phyloP scores from a whole-genome alignment of 92 coral and sea anemone species.

The Palythoa caribaeorum region DNA sequence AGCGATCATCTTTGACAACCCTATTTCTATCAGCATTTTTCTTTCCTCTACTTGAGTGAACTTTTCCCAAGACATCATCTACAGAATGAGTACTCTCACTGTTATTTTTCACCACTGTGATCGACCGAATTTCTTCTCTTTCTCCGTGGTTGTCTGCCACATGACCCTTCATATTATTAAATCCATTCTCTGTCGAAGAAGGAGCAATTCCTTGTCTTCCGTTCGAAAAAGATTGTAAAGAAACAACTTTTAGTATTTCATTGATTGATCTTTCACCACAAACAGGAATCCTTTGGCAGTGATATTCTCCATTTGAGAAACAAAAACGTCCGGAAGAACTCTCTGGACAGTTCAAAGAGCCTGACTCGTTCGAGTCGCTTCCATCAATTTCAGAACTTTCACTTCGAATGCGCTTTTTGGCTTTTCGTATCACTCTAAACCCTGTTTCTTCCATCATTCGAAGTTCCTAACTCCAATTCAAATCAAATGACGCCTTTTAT shows the following conservation, averaged over 20 bases:
- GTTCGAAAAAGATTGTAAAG: slow-evolving; percentile 85
- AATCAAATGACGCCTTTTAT: background rate
- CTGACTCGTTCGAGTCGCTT: slow-evolving; percentile 39
- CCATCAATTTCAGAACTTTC: slow-evolving; percentile 65
- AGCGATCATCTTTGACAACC: slow-evolving; percentile 74
- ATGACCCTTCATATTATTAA: slow-evolving; percentile 48
- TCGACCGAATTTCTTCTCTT: slow-evolving; percentile 14
- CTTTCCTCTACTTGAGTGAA: slow-evolving; percentile 13
- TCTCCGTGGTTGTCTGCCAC: slow-evolving; percentile 32
- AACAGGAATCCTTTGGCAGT: slow-evolving; percentile 71
- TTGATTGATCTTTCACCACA: slow-evolving; percentile 83
- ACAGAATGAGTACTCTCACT: slow-evolving; percentile 17
- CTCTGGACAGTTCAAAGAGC: slow-evolving; percentile 5
- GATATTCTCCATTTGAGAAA: slow-evolving; percentile 46
- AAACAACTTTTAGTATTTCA: slow-evolving; percentile 87
- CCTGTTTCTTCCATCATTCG: slow-evolving; percentile 72
- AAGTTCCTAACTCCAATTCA: background rate
- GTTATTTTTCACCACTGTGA: background rate
- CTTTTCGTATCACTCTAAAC: slow-evolving; percentile 38
- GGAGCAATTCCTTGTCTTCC: slow-evolving; percentile 64
- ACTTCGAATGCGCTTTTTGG: slow-evolving; percentile 69
- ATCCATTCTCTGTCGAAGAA: slow-evolving; percentile 30
- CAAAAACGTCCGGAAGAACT: slow-evolving; percentile 32
- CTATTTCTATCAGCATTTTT: slow-evolving; percentile 7
- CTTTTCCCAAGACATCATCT: slow-evolving; percentile 15